Conservation (phyloP, 2,113 vertebrate genomes). For the zebrafish (Danio rerio) region DNA sequence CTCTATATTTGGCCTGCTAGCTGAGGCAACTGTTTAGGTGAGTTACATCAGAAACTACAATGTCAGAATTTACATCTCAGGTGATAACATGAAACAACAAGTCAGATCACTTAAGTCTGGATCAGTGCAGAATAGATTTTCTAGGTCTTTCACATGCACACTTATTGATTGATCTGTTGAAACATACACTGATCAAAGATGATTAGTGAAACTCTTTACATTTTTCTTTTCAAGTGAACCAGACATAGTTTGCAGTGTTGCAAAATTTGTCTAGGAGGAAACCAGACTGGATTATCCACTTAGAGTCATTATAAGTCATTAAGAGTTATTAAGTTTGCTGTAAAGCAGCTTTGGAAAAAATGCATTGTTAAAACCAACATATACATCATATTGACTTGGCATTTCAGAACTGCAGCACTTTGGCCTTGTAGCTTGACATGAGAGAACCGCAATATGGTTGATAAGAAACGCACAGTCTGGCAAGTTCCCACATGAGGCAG, state of each 20-base stretch:
- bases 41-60: conserved; percentile 56
- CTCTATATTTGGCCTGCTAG: conserved; percentile 22
- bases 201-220: conserved; percentile 4
- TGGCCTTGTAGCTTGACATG: conserved; percentile 35
- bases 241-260: conserved; percentile 10
- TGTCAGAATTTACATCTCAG: conserved; percentile 22
- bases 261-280: conserved; percentile 3
- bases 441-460: conserved; percentile 29
- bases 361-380: not conserved
- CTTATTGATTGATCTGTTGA: conserved; percentile 23
- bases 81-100: conserved; percentile 16
- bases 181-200: conserved; percentile 6
- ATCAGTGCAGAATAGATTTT: conserved; percentile 10
- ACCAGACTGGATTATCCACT: not conserved
- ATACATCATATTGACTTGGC: not conserved
- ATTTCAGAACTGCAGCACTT: not conserved
- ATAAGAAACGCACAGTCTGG: conserved; percentile 57
- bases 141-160: not conserved
- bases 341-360: not conserved
- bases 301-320: not conserved
- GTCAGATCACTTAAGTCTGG: conserved; percentile 18
- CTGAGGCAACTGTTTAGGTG: conserved; percentile 50
- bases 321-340: not conserved
- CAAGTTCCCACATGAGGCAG: conserved; percentile 48
- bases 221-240: not conserved